These are phyloP conservation scores for Andrena bucephala DNA, from an alignment of 2,888 invertebrate species.

Conservation along the genomic window DNA sequence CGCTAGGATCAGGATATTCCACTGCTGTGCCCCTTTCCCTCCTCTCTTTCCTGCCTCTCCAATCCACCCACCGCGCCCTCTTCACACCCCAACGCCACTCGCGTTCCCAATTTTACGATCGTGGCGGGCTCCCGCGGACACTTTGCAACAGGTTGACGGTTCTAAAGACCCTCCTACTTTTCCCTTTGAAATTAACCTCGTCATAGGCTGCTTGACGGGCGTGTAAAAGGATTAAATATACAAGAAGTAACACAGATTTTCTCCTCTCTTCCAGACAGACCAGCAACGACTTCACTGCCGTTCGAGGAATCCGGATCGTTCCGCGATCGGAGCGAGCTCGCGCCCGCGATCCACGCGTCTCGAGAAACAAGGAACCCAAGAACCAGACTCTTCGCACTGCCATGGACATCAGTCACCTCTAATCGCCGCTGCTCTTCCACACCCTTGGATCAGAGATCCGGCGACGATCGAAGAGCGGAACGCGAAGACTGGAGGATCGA, in stretches of 20 bases:
- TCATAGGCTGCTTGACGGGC: not conserved
- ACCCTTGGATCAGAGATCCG: constrained; percentile 8
- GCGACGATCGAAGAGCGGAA: constrained; percentile 23
- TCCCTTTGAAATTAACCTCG: not conserved
- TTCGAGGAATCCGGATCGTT: constrained; percentile 58
- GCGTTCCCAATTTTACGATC: constrained; percentile 47
- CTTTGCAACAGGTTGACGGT: not conserved
- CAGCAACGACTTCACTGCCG: constrained; percentile 72
- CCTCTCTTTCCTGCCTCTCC: constrained; percentile 22
- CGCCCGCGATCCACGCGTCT: constrained; percentile 50
- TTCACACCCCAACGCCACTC: constrained; percentile 33
- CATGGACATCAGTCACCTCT: constrained; percentile 65
- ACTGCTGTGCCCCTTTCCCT: constrained; percentile 41
- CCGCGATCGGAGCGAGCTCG: constrained; percentile 47
- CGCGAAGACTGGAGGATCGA: constrained; percentile 15
- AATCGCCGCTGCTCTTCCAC: constrained; percentile 64
- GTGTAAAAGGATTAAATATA: not conserved
- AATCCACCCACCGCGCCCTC: constrained; percentile 50
- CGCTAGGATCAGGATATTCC: constrained; percentile 82
- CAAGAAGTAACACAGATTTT: constrained; percentile 8
- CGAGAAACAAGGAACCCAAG: constrained; percentile 40
- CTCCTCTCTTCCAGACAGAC: constrained; percentile 58
- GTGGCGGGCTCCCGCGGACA: not conserved
- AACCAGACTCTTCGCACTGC: constrained; percentile 63
- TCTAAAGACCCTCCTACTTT: not conserved